Evolutionary conservation across 2,113 vertebrate genomes (phyloP), one percentile per base, ranked within the genome.

Genomic region (Salvelinus sp.): DNA sequence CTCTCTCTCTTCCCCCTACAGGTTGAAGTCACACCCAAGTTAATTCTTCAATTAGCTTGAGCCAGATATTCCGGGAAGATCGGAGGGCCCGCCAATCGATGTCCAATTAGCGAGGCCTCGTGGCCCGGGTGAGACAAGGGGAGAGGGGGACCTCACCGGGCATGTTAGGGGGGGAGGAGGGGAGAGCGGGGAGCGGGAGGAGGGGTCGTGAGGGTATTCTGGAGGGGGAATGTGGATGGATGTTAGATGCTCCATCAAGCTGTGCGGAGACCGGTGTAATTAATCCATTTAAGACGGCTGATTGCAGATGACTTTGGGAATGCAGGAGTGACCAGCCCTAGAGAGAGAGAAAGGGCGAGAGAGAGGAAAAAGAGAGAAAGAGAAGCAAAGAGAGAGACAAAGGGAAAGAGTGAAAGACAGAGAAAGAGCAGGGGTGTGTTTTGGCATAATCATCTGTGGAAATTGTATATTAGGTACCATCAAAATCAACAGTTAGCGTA

Each of bases 251-350:
- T 92, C 90, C 85, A 91, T 88, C 90, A 92, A 87, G 88, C 87
- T n/a, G 84, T 79, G 87, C 2, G 83, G 88, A 88, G 87, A 89
- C 91, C 90, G 86, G 84, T 90, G 89, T 91, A 92, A 94, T 94
- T 93, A 92, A 94, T 94, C 91, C 91, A 91, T 88, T 90, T 91
- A 91, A 92, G 91, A 91, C 92, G 88, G 86, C 91, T 91, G 93
- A 94, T 94, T 93, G 91, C 89, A 90, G 92, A 91, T 93, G 92
- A 92, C 92, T 93, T 92, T 92, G 90, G 85, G 87, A 92, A 90
- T 88, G 90, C 82, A 76, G 58, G 82, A 86, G 83, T 78, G 81
- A 76, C 22, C 16, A 80, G 58, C 16, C 57, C 44, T 38, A 30
- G 63, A 38, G 57, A n/a, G 64, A 28, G 22, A 12, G 33, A 28